Percentiles rank a stretch among this genome's conserved stretches.
phyloP scores from a whole-genome alignment of 2,888 invertebrate species.

The Tipula confusa region DNA sequence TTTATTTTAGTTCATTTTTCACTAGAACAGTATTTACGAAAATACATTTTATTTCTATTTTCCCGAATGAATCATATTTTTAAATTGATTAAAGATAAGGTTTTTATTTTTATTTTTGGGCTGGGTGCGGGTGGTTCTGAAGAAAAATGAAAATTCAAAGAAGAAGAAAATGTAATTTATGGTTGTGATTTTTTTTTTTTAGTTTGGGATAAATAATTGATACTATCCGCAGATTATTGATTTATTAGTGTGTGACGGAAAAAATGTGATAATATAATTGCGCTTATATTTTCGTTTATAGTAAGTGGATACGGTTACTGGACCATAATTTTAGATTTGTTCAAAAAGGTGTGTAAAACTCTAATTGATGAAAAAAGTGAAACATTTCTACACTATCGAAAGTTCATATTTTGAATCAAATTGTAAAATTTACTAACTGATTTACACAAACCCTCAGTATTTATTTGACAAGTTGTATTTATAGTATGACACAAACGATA shows the following conservation, averaged over 20 bases:
- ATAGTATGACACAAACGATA: too few relatives aligned
- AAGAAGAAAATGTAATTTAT: neutral
- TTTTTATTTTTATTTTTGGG: neutral
- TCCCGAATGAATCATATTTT: slow-evolving; percentile 13
- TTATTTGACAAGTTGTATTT: too few relatives aligned
- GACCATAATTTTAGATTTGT: too few relatives aligned
- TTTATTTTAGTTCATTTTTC: neutral
- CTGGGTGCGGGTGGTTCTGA: neutral
- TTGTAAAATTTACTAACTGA: too few relatives aligned
- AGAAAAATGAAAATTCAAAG: neutral
- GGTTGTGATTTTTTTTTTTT: neutral
- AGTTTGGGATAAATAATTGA: neutral
- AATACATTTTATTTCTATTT: neutral
- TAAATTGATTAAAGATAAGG: slow-evolving; percentile 1
- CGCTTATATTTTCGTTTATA: too few relatives aligned
- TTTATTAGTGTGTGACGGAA: neutral
- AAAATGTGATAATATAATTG: too few relatives aligned
- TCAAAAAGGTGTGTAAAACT: too few relatives aligned
- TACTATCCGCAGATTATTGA: neutral
- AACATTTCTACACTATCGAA: too few relatives aligned
- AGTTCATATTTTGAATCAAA: too few relatives aligned
- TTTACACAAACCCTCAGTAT: too few relatives aligned
- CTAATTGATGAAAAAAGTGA: too few relatives aligned
- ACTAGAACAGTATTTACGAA: neutral
- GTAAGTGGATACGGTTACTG: too few relatives aligned